Evolutionary conservation across 2,888 invertebrate species (phyloP).

Genomic region (Sarcophaga subvicina): DNA sequence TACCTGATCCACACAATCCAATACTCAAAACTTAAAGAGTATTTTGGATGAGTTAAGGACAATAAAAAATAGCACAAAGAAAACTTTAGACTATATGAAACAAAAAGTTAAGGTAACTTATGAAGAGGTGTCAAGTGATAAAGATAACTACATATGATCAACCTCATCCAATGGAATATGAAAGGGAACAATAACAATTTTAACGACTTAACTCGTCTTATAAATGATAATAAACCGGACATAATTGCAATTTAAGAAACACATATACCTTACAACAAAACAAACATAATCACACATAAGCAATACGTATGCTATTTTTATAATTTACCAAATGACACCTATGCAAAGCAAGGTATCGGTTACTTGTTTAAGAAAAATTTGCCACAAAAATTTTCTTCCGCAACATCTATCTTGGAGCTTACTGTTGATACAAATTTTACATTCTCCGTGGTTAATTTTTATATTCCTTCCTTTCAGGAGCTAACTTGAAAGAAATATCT

Average conservation of each 20-base stretch:
- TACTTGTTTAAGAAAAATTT: constrained; percentile 8
- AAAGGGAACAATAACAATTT: constrained; percentile 9
- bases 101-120: too few species aligned
- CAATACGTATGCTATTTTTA: constrained; percentile 20
- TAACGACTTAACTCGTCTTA: neutral
- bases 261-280: constrained; percentile 28
- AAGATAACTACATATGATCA: neutral
- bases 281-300: constrained; percentile 9
- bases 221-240: constrained; percentile 7
- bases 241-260: constrained; percentile 30
- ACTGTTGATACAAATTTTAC: constrained; percentile 11
- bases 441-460: neutral
- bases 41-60: too few species aligned
- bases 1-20: too few species aligned
- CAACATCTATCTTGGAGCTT: neutral
- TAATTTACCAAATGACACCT: neutral
- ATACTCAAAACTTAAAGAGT: too few species aligned
- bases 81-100: too few species aligned
- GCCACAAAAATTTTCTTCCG: constrained; percentile 13
- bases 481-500: neutral
- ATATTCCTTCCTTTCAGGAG: constrained; percentile 24
- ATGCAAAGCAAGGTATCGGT: constrained; percentile 24
- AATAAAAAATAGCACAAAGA: too few species aligned
- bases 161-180: constrained; percentile 11
- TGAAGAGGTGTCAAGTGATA: too few species aligned